Evolutionary conservation across 1,140 invertebrate genomes (phyloP).

Genomic region (Oryctes rhinoceros): DNA sequence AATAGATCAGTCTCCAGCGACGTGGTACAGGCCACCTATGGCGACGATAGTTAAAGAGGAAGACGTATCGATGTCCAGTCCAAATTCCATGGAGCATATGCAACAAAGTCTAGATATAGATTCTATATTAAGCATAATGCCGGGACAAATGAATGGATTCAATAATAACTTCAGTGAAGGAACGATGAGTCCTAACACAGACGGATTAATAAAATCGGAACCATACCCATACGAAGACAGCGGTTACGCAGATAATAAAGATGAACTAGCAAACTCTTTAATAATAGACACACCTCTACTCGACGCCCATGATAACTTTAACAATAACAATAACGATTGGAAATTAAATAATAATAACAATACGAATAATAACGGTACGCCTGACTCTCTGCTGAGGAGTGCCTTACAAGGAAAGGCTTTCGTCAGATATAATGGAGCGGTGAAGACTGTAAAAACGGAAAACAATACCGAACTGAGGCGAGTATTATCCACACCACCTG

Average conservation of each 20-base stretch:
- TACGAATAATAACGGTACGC: constrained; percentile 61
- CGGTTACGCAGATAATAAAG: constrained; percentile 75
- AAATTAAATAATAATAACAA: constrained; percentile 62
- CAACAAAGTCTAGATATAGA: constrained; percentile 70
- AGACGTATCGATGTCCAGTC: constrained; percentile 68
- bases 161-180: constrained; percentile 63
- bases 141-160: constrained; percentile 64
- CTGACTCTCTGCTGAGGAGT: constrained; percentile 79
- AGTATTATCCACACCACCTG: constrained; percentile 62
- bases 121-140: constrained; percentile 70
- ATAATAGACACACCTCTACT: constrained; percentile 64
- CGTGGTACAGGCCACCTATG: constrained; percentile 64
- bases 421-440: constrained; percentile 65
- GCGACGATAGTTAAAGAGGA: constrained; percentile 63
- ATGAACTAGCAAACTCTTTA: constrained; percentile 62
- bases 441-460: constrained; percentile 57
- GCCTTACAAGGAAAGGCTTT: constrained; percentile 79
- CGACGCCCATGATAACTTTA: constrained; percentile 65
- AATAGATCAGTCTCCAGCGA: constrained; percentile 61
- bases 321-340: constrained; percentile 81
- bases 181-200: constrained; percentile 58
- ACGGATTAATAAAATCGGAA: constrained; percentile 68
- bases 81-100: constrained; percentile 65
- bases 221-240: constrained; percentile 73
- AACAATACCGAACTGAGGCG: constrained; percentile 63